A percentile compares a stretch with the other conserved stretches of the same genome.
These are phyloP conservation scores for Pogonomyrmex barbatus DNA, from an alignment of 1,140 invertebrate species.

Conservation along the genomic window DNA sequence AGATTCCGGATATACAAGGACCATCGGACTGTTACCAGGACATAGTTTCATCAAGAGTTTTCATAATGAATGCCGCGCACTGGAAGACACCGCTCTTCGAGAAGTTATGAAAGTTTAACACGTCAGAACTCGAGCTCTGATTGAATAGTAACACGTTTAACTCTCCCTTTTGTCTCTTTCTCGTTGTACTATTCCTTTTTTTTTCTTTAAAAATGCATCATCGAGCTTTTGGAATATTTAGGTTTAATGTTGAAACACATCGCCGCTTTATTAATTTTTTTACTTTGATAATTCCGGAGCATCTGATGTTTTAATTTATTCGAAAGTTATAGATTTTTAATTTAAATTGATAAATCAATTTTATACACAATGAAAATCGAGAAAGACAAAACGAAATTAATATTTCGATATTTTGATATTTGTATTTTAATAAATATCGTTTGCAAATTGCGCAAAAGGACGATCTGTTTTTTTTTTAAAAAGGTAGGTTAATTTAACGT, in stretches of 20 bases:
- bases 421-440: neutral
- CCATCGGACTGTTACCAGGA: slow-evolving; percentile 60
- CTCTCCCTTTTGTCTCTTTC: slow-evolving; percentile 41
- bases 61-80: slow-evolving; percentile 73
- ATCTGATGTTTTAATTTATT: slow-evolving; percentile 11
- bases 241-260: neutral
- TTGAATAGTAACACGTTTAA: slow-evolving; percentile 55
- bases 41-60: slow-evolving; percentile 74
- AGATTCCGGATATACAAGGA: slow-evolving; percentile 59
- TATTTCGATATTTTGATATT: neutral
- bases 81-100: slow-evolving; percentile 73
- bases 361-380: neutral
- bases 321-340: neutral
- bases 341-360: slow-evolving; percentile 11
- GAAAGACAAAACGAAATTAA: neutral
- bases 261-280: neutral
- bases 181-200: slow-evolving; percentile 12
- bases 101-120: slow-evolving; percentile 79
- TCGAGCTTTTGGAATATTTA: neutral
- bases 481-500: neutral
- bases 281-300: no score
- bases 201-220: neutral
- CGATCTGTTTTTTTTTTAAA: slow-evolving; percentile 1
- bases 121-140: slow-evolving; percentile 64
- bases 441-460: neutral